phyloP scores from a whole-genome alignment of 2,888 invertebrate species.

The Caenorhabditis japonica region DNA sequence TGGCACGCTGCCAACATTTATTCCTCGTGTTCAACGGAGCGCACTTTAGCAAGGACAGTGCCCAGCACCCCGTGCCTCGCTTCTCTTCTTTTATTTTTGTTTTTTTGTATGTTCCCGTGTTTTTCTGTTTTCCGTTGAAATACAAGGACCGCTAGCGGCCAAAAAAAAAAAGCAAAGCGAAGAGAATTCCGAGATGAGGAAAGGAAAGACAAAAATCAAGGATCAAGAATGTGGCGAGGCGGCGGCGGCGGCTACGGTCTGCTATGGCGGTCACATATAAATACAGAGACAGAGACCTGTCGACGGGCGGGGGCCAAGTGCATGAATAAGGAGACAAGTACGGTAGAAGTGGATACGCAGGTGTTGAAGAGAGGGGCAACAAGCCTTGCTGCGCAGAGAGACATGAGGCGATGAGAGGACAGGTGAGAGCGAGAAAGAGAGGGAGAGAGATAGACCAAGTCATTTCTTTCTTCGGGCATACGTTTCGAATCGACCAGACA shows the following conservation, averaged over 20 bases:
- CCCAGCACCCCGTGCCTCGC: slow-evolving; percentile 1
- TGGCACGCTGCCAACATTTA: no score
- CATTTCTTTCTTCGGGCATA: slow-evolving; percentile 46
- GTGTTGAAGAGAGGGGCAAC: slow-evolving; percentile 7
- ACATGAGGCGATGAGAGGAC: slow-evolving; percentile 22
- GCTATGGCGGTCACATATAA: slow-evolving; percentile 45
- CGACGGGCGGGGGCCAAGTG: slow-evolving; percentile 19
- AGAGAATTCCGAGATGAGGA: slow-evolving; percentile 39
- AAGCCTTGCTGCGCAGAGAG: slow-evolving; percentile 21
- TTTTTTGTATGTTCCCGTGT: no score
- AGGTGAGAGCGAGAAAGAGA: slow-evolving; percentile 36
- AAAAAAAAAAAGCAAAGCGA: slow-evolving; percentile 21
- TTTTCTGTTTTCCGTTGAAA: no score
- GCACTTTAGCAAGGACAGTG: no score
- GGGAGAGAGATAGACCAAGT: no score
- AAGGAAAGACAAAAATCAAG: slow-evolving; percentile 39
- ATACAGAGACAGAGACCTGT: slow-evolving; percentile 44
- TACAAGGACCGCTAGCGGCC: not conserved
- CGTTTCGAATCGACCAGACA: slow-evolving; percentile 20
- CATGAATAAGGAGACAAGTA: slow-evolving; percentile 32
- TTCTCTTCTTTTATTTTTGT: slow-evolving; percentile 8
- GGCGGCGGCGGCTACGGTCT: slow-evolving; percentile 25
- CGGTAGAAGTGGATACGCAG: slow-evolving; percentile 23
- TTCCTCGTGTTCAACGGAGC: no score
- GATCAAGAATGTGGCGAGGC: slow-evolving; percentile 35